A percentile compares a stretch with the other conserved stretches of the same genome.
These are phyloP conservation scores for Eupelmus urozonus DNA, from an alignment of 2,888 invertebrate genomes.

Conservation along the genomic window DNA sequence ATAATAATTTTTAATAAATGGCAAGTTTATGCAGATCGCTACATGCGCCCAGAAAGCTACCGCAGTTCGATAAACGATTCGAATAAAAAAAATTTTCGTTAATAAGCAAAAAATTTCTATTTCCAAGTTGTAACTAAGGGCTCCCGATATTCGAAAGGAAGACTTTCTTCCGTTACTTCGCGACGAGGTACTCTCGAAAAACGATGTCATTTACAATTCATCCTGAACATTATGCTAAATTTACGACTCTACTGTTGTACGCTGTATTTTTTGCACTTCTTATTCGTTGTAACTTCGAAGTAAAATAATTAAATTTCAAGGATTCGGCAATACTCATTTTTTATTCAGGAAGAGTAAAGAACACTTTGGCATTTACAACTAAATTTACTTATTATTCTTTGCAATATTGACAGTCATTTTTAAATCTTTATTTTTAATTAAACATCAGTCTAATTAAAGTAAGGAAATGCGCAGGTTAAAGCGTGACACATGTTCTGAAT, in stretches of 20 bases:
- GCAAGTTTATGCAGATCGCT: not conserved
- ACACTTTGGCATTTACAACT: slow-evolving; percentile 1
- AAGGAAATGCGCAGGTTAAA: too few relatives aligned
- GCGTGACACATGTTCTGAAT: too few relatives aligned
- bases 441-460: too few relatives aligned
- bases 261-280: slow-evolving; percentile 17
- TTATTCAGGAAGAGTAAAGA: not conserved
- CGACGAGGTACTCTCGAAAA: not conserved
- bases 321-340: too few relatives aligned
- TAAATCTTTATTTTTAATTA: not conserved
- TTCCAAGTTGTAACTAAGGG: not conserved
- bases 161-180: not conserved
- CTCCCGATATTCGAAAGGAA: not conserved
- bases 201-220: slow-evolving; percentile 18
- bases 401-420: not conserved
- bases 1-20: slow-evolving; percentile 1
- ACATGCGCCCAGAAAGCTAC: too few relatives aligned
- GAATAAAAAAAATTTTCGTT: not conserved
- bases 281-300: not conserved
- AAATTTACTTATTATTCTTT: slow-evolving; percentile 10
- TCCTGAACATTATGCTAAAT: slow-evolving; percentile 21
- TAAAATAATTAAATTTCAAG: slow-evolving; percentile 13
- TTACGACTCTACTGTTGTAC: slow-evolving; percentile 14
- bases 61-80: too few relatives aligned
- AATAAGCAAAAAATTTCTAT: not conserved